These are phyloP conservation scores for Hipposideros armiger DNA, from an alignment of 2,113 vertebrate species.

Conservation along the genomic window DNA sequence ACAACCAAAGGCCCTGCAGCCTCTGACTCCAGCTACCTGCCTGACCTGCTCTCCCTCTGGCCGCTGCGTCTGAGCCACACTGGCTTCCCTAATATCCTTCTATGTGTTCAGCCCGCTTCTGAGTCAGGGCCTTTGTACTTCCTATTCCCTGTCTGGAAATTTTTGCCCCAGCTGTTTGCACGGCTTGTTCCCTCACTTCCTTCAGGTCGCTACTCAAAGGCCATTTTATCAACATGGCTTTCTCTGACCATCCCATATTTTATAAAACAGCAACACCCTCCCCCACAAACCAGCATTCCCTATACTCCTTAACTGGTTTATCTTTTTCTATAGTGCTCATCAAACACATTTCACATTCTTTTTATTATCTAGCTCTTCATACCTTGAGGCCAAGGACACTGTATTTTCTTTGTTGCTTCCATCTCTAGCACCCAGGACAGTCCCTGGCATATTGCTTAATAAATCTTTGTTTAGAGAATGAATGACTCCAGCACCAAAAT, in stretches of 20 bases:
- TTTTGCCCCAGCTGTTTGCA: neutral
- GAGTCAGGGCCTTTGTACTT: neutral
- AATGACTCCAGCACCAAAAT: slow-evolving; percentile 9
- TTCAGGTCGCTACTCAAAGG: neutral
- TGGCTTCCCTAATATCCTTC: neutral
- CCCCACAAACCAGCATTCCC: neutral
- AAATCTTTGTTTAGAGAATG: slow-evolving; percentile 27
- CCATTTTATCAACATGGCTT: neutral
- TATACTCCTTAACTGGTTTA: neutral
- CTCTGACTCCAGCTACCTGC: neutral
- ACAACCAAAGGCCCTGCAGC: neutral
- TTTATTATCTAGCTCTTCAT: neutral
- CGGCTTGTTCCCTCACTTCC: neutral
- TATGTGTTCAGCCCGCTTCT: neutral
- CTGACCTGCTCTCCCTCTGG: neutral
- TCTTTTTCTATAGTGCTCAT: neutral
- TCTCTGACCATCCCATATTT: neutral
- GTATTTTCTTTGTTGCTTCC: neutral
- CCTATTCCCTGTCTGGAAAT: neutral
- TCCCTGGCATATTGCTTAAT: neutral
- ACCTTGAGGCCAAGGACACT: neutral
- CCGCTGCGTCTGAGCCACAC: neutral
- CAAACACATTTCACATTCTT: neutral
- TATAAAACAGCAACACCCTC: neutral
- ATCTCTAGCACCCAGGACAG: neutral